phyloP scores from a whole-genome alignment of 2,888 invertebrate species.

The Alitta virens region DNA sequence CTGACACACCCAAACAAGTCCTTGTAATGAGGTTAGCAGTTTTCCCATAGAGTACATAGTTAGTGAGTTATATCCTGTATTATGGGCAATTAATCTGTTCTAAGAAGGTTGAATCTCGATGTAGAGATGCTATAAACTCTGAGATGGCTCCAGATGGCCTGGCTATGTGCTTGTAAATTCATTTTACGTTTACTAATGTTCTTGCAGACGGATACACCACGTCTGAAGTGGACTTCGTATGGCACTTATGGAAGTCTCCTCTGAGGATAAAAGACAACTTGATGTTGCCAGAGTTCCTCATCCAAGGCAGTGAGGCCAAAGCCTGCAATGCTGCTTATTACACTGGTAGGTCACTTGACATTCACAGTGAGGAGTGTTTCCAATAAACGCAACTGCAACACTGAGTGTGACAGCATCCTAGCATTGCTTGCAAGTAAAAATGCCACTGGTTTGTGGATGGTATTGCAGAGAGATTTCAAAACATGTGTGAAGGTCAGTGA shows the following conservation, averaged over 20 bases:
- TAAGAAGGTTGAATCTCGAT: slow-evolving; percentile 82
- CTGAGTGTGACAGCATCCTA: too few relatives aligned
- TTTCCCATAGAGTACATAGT: too few relatives aligned
- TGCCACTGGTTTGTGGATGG: too few relatives aligned
- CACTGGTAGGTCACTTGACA: background rate
- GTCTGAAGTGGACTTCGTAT: slow-evolving; percentile 15
- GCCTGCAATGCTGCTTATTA: slow-evolving; percentile 13
- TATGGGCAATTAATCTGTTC: too few relatives aligned
- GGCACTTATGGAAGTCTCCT: slow-evolving; percentile 14
- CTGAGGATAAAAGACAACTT: slow-evolving; percentile 18
- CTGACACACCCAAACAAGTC: too few relatives aligned
- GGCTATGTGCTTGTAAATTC: slow-evolving; percentile 70
- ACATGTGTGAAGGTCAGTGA: too few relatives aligned
- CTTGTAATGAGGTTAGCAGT: too few relatives aligned
- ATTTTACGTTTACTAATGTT: background rate
- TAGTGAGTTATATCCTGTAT: too few relatives aligned
- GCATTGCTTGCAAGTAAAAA: too few relatives aligned
- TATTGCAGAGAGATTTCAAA: too few relatives aligned
- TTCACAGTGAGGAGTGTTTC: background rate
- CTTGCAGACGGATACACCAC: slow-evolving; percentile 21
- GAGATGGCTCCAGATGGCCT: slow-evolving; percentile 72
- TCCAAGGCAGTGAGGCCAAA: slow-evolving; percentile 10
- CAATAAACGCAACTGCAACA: too few relatives aligned
- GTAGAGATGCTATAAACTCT: slow-evolving; percentile 71
- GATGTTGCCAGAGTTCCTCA: slow-evolving; percentile 24